These are phyloP conservation scores for Polydrusus cervinus DNA, from an alignment of 2,888 invertebrate species.

Conservation along the genomic window DNA sequence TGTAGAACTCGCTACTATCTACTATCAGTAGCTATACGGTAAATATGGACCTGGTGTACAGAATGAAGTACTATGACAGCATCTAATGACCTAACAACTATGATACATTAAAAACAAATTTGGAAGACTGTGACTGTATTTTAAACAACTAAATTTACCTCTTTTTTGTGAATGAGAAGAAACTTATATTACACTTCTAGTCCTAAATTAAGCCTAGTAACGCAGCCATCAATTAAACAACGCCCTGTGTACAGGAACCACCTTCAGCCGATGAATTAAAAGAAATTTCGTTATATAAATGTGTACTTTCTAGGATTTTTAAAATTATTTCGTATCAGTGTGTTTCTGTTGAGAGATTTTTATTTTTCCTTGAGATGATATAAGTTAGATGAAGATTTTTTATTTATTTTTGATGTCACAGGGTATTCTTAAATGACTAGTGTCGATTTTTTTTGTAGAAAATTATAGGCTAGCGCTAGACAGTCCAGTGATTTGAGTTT, in stretches of 20 bases:
- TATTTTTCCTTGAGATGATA: background rate
- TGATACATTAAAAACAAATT: no score
- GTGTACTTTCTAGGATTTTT: conserved; percentile 24
- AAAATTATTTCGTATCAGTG: conserved; percentile 39
- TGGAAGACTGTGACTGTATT: no score
- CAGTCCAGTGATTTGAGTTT: conserved; percentile 18
- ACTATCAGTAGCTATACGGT: no score
- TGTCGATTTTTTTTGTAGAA: conserved; percentile 27
- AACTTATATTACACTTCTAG: no score
- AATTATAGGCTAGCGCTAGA: background rate
- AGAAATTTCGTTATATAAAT: conserved; percentile 19
- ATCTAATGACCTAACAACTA: no score
- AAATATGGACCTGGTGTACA: no score
- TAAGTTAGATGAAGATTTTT: conserved; percentile 20
- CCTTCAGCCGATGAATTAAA: background rate
- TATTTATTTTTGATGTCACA: conserved; percentile 40
- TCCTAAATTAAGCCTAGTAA: no score
- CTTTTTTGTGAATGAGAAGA: no score
- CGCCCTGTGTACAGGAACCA: background rate
- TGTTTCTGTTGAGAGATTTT: conserved; percentile 38
- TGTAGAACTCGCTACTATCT: no score
- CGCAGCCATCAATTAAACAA: no score
- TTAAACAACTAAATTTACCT: no score
- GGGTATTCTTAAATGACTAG: conserved; percentile 39
- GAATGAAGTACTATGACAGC: no score